A percentile compares a stretch with the other conserved stretches of the same genome.
phyloP scores from a whole-genome alignment of 2,888 invertebrate genomes.

The Apodemia duryi region DNA sequence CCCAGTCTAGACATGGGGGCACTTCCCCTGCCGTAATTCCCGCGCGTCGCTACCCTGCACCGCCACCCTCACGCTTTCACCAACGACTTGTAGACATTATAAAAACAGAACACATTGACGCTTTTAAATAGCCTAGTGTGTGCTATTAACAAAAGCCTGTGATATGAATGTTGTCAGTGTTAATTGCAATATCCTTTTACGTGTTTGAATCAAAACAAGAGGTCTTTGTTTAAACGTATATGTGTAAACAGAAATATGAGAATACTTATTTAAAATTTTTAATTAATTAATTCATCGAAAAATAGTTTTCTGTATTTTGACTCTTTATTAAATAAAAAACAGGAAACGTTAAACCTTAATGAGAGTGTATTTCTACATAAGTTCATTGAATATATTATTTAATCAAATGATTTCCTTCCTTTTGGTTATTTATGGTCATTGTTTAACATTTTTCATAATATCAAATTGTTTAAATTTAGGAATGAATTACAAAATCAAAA shows the following conservation, averaged over 20 bases:
- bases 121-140: conserved; percentile 62
- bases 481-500: too few relatives aligned
- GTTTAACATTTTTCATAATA: too few relatives aligned
- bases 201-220: conserved; percentile 16
- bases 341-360: too few relatives aligned
- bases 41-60: conserved; percentile 37
- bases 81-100: conserved; percentile 62
- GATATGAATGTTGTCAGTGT: conserved; percentile 29
- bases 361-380: too few relatives aligned
- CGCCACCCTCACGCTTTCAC: conserved; percentile 63
- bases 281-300: too few relatives aligned
- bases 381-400: too few relatives aligned
- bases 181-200: conserved; percentile 26
- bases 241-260: background rate
- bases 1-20: conserved; percentile 80
- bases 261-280: too few relatives aligned
- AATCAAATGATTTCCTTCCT: too few relatives aligned
- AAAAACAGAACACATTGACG: conserved; percentile 64
- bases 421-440: too few relatives aligned
- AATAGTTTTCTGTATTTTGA: too few relatives aligned
- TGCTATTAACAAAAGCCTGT: conserved; percentile 54
- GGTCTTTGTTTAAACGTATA: conserved; percentile 4
- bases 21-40: conserved; percentile 53
- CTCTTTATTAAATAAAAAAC: too few relatives aligned
- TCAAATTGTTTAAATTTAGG: too few relatives aligned